Conservation (phyloP, 2,888 invertebrate species). For the Orthosia gracilis region DNA sequence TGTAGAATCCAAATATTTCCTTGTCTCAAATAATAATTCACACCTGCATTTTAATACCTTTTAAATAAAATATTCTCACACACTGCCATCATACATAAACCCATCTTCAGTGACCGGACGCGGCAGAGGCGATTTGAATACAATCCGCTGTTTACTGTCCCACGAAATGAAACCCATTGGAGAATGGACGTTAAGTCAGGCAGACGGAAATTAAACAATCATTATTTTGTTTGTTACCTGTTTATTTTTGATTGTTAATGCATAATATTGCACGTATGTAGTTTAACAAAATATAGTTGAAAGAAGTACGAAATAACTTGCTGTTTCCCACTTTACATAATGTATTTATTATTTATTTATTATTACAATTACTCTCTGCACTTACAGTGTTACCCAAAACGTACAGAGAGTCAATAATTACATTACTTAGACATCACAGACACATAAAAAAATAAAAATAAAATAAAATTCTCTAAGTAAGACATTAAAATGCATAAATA, state of each 20-base stretch:
- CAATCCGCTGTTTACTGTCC: conserved; percentile 52
- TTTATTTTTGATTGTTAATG: neutral
- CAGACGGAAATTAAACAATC: conserved; percentile 62
- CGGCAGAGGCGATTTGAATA: conserved; percentile 58
- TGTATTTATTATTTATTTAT: no score
- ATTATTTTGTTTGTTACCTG: conserved; percentile 32
- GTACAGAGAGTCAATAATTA: no score
- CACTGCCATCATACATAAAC: conserved; percentile 11
- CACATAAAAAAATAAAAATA: no score
- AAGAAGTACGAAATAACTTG: neutral
- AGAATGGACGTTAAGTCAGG: conserved; percentile 16
- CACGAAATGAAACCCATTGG: conserved; percentile 36
- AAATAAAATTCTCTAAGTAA: no score
- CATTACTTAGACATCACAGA: no score
- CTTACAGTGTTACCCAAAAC: no score
- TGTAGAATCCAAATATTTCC: neutral
- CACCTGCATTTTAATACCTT: neutral
- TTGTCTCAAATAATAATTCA: neutral
- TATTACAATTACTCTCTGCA: no score
- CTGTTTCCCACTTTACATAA: no score
- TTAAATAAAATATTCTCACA: conserved; percentile 31
- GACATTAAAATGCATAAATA: no score
- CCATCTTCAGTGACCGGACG: conserved; percentile 52
- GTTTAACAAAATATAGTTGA: neutral
- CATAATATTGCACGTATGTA: neutral